Conservation (phyloP, 2,888 invertebrate genomes). For the Apodemia mormo region DNA sequence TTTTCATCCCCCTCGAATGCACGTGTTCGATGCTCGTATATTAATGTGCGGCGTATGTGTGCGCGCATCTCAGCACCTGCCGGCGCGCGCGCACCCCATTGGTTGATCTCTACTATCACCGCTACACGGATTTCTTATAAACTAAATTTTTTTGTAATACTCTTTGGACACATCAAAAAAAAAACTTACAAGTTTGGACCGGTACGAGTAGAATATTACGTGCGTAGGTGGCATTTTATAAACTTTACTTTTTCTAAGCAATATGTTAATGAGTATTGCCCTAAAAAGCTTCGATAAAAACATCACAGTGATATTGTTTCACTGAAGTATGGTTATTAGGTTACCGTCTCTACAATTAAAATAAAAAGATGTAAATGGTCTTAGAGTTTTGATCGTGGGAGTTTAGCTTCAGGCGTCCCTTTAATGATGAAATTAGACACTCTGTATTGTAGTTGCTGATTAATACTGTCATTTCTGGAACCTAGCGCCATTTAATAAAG, state of each 20-base stretch:
- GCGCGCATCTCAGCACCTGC: constrained; percentile 75
- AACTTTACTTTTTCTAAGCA: constrained; percentile 61
- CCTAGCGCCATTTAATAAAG: no score
- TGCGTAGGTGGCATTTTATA: constrained; percentile 74
- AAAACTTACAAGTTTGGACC: constrained; percentile 77
- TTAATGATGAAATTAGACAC: no score
- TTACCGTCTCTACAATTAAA: not conserved
- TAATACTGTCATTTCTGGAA: no score
- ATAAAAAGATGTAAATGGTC: not conserved
- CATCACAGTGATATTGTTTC: not conserved
- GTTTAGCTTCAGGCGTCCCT: no score
- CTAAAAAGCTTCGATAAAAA: constrained; percentile 39
- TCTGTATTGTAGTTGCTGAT: no score
- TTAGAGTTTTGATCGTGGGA: not conserved
- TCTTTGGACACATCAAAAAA: constrained; percentile 73
- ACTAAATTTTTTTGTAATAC: constrained; percentile 73
- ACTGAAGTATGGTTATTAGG: not conserved
- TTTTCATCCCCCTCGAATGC: constrained; percentile 78
- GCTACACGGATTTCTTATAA: constrained; percentile 81
- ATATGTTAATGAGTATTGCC: constrained; percentile 66
- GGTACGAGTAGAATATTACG: constrained; percentile 62
- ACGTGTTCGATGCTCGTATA: constrained; percentile 79
- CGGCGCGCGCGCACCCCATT: constrained; percentile 74
- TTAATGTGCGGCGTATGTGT: constrained; percentile 59
- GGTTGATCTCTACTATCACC: constrained; percentile 73